phyloP scores from a whole-genome alignment of 2,888 invertebrate genomes.

The Acleris holmiana region DNA sequence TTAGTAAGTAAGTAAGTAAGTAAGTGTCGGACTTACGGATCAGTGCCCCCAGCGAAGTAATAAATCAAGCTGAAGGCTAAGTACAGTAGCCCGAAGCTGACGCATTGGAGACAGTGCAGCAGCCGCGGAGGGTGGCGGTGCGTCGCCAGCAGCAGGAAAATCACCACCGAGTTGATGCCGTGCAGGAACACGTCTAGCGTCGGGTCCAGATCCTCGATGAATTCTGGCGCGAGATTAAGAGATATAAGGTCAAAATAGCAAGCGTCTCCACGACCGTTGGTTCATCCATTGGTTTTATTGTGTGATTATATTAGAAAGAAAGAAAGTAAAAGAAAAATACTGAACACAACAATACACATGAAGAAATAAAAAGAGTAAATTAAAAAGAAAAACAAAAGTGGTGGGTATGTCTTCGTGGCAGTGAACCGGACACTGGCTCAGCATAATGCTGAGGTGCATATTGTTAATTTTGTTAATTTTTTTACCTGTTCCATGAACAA shows the following conservation, averaged over 20 bases:
- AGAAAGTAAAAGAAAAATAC: too few species aligned
- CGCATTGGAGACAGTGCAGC: constrained; percentile 85
- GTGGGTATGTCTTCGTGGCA: too few species aligned
- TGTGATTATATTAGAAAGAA: too few species aligned
- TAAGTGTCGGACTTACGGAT: constrained; percentile 79
- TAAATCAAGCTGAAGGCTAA: constrained; percentile 88
- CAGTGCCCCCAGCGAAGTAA: constrained; percentile 88
- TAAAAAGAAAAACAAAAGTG: too few species aligned
- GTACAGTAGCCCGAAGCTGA: constrained; percentile 86
- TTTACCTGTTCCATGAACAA: constrained; percentile 59
- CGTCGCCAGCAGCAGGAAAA: constrained; percentile 88
- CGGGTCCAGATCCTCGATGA: constrained; percentile 53
- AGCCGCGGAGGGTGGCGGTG: constrained; percentile 88
- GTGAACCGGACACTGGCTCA: too few species aligned
- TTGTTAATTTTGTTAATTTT: constrained; percentile 2
- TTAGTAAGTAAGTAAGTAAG: neutral
- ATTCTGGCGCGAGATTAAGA: constrained; percentile 42
- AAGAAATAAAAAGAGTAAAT: too few species aligned
- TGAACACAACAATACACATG: too few species aligned
- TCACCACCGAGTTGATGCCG: constrained; percentile 88
- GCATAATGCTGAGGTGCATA: too few species aligned
- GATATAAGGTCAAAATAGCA: neutral
- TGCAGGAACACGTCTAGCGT: constrained; percentile 70
- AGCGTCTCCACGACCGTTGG: too few species aligned
- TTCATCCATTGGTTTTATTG: too few species aligned